phyloP scores from a whole-genome alignment of 1,140 invertebrate species.

The Brachionus rubens region DNA sequence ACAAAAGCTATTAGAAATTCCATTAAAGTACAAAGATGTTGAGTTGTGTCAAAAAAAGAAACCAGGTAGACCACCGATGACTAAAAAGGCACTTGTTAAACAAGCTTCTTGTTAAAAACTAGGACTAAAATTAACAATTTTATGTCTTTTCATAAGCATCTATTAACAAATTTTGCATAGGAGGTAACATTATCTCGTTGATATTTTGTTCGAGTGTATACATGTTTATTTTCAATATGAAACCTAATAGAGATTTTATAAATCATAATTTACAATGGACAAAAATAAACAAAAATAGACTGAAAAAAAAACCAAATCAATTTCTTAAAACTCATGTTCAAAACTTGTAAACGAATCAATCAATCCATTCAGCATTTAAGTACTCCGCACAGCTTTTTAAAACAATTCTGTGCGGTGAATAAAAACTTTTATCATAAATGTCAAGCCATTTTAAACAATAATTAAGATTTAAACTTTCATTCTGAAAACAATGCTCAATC shows the following conservation, averaged over 20 bases:
- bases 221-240: too few species aligned
- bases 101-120: too few species aligned
- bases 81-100: neutral
- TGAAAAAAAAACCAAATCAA: neutral
- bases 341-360: neutral
- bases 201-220: too few species aligned
- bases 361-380: constrained; percentile 28
- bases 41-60: neutral
- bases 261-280: too few species aligned
- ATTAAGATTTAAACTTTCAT: neutral
- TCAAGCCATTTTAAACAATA: constrained; percentile 1
- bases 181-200: too few species aligned
- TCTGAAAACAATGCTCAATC: neutral
- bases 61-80: neutral
- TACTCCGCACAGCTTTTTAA: constrained; percentile 22
- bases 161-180: too few species aligned
- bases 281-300: too few species aligned
- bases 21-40: neutral
- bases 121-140: too few species aligned
- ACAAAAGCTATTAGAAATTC: neutral
- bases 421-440: neutral
- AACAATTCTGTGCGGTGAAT: neutral
- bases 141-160: too few species aligned
- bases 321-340: too few species aligned
- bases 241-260: too few species aligned